These are phyloP conservation scores for Thereva unica DNA, from an alignment of 2,888 invertebrate species.

Conservation along the genomic window DNA sequence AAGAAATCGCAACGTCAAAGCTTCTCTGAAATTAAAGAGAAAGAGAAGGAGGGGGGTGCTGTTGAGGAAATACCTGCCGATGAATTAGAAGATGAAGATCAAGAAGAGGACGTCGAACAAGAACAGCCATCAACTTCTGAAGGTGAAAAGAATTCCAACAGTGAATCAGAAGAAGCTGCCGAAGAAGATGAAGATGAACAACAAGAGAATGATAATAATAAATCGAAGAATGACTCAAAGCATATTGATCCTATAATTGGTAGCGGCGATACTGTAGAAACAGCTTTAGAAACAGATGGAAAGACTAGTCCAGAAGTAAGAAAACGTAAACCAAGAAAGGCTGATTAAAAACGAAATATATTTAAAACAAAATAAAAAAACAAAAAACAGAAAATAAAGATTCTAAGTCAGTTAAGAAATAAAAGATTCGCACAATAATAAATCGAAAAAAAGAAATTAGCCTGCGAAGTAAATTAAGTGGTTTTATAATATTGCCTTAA, in stretches of 20 bases:
- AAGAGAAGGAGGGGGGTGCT: conserved; percentile 49
- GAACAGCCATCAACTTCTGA: conserved; percentile 47
- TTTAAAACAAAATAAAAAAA: too few species aligned
- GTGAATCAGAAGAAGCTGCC: conserved; percentile 47
- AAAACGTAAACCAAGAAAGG: conserved; percentile 75
- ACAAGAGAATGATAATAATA: conserved; percentile 40
- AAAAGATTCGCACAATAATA: conserved; percentile 24
- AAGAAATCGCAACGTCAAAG: conserved; percentile 61
- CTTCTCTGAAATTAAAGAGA: conserved; percentile 54
- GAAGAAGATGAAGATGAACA: background rate
- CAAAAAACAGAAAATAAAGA: conserved; percentile 14
- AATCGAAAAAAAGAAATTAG: background rate
- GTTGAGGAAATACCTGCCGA: conserved; percentile 49
- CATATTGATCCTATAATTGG: too few species aligned
- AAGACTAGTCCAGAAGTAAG: conserved; percentile 65
- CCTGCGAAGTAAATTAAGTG: conserved; percentile 21
- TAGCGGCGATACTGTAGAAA: conserved; percentile 20
- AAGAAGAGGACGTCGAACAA: conserved; percentile 42
- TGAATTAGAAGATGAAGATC: conserved; percentile 48
- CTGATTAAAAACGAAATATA: conserved; percentile 60
- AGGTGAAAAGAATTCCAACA: conserved; percentile 47
- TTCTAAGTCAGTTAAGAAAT: conserved; percentile 11
- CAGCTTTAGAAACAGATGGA: conserved; percentile 30
- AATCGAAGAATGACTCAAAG: conserved; percentile 28
- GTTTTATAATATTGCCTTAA: conserved; percentile 32